A percentile compares a stretch with the other conserved stretches of the same genome.
Conservation (phyloP, 2,113 vertebrate species). For the Halcyon malimbica region DNA sequence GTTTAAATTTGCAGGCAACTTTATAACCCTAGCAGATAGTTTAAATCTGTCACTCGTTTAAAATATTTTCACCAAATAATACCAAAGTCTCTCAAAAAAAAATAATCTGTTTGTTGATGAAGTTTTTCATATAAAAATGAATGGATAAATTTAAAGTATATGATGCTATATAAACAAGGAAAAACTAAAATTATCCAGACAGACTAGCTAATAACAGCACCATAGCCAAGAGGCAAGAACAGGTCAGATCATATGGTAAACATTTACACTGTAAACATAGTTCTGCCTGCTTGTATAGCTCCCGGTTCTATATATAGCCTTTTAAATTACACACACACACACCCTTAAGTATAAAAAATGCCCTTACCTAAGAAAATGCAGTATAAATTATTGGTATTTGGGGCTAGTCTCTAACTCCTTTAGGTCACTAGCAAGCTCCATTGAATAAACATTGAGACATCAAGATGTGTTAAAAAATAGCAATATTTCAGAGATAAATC, state of each 20-base stretch:
- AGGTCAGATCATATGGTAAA: background rate
- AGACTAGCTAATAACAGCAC: background rate
- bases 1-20: background rate
- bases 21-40: background rate
- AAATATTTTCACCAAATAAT: background rate
- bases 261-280: background rate
- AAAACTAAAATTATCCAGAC: background rate
- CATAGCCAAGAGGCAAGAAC: background rate
- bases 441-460: background rate
- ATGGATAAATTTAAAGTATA: background rate
- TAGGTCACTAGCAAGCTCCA: background rate
- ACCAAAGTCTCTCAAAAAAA: background rate
- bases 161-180: background rate
- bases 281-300: background rate
- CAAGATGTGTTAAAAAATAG: background rate
- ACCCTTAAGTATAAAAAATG: background rate
- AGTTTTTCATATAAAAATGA: background rate
- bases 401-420: background rate
- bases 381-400: background rate
- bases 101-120: background rate
- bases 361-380: background rate
- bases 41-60: background rate
- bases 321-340: background rate
- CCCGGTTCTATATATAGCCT: background rate
- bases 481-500: background rate